Conservation (phyloP, 92 coral and sea anemone genomes). For the Epizoanthus rinbou region DNA sequence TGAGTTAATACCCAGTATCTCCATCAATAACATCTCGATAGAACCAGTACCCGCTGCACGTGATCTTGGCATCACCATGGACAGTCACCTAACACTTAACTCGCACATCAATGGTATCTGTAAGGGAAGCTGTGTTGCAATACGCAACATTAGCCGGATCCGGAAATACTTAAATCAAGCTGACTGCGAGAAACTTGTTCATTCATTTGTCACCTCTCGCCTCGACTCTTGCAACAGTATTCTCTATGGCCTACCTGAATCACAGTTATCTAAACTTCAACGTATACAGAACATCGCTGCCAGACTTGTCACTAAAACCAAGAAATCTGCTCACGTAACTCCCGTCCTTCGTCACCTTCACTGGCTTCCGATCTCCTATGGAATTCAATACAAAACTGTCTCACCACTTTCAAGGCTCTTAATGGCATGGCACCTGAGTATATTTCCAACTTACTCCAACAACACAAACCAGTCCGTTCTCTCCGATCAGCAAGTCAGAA, state of each 20-base stretch:
- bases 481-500: constrained; percentile 10
- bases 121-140: neutral
- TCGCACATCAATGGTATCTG: constrained; percentile 2
- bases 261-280: constrained; percentile 6
- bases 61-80: constrained; percentile 19
- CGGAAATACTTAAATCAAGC: constrained; percentile 12
- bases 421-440: constrained; percentile 17
- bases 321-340: constrained; percentile 15
- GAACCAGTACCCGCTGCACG: constrained; percentile 17
- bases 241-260: constrained; percentile 13
- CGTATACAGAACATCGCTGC: constrained; percentile 29
- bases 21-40: neutral
- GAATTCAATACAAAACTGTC: neutral
- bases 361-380: constrained; percentile 10
- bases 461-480: constrained; percentile 12
- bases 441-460: constrained; percentile 10
- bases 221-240: constrained; percentile 19
- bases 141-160: constrained; percentile 9
- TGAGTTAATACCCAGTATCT: constrained; percentile 3
- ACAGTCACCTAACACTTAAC: constrained; percentile 8
- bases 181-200: constrained; percentile 12
- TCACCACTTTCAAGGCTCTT: neutral
- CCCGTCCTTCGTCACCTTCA: constrained; percentile 31
- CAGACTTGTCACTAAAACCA: neutral
- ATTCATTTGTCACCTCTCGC: constrained; percentile 13